Evolutionary conservation across 2,888 invertebrate genomes (phyloP), one percentile per base, ranked within the genome.

Genomic region (Agonum fuliginosum): DNA sequence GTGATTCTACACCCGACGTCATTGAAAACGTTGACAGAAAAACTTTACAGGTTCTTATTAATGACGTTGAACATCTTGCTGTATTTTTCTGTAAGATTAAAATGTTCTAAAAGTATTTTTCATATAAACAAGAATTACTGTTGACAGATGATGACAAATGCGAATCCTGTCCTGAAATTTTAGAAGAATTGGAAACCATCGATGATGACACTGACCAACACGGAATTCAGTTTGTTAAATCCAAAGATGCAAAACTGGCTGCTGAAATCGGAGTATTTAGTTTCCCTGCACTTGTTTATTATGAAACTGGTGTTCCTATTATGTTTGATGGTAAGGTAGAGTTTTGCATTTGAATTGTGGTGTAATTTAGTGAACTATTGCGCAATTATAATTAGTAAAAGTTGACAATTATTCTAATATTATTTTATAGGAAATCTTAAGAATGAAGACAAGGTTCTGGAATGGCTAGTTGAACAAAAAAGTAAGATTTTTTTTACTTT

Each of bases 381-480:
- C 8, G 43, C 27, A 67, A 22, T 20, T 30, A 58, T 65, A 17
- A 41, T n/a, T 12, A 46, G 46, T 46, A 17, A 46, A 46, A 30
- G 14, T 34, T 75, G 41, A 75, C 75, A 67, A 69, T 74, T 79
- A 79, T 78, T 77, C 74, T 78, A 8, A 12, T 80, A 72, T 82
- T 83, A 83, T 88, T 88, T 91, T 93, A 90, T 93, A 96, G 96
- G 96, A 91, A 93, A 96, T 92, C 95, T 96, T 91, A 95, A 92
- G 92, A 94, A 95, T 88, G 95, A 96, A 92, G 94, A 95, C 89
- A 95, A 94, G 91, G 96, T 97, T 90, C 93, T 97, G 91, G 94
- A 95, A 91, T 97, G 96, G 96, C 94, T 97, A 90, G 91, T 95
- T 90, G 93, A 95, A 91, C 96, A 96, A 91, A 95, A 96, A 95